Evolutionary conservation across 2,888 invertebrate genomes (phyloP), one percentile per base, ranked within the genome.

Genomic region (Xestia ashworthii): DNA sequence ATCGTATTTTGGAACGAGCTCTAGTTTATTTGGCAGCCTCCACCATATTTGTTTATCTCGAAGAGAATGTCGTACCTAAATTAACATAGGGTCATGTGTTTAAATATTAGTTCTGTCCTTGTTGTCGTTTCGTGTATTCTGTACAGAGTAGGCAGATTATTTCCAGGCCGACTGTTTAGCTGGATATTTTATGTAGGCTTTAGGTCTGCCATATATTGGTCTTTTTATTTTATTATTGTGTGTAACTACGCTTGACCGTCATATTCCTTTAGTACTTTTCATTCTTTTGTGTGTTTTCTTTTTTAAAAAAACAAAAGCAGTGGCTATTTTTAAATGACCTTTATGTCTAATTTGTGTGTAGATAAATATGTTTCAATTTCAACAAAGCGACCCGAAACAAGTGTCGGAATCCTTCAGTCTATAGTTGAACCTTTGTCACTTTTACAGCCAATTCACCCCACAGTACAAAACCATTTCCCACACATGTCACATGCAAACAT

Each of bases 21-120:
- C 74, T 78, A 80, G 82, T 78, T 78, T 81, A 83, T 88, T 82
- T 80, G 82, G 80, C 80, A 77, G 71, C 60, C 62, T n/a, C 66
- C 53, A 53, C 75, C 77, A 77, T 78, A 71, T 87, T 82, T 89
- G 76, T 82, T 87, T 79, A 76, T 71, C 76, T 81, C 71, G 66
- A 70, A 64, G 76, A 69, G 55, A 64, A 83, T 78, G 68, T 79
- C 74, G 64, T 62, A n/a, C 74, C 68, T 79, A 87, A 75, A 87
- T 86, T 87, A 86, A 85, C 85, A 82, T 78, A 70, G 72, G 87
- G 76, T 76, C 85, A 82, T 82, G 78, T 78, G 73, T 74, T 71
- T 76, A 76, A 86, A 85, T 82, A 82, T 87, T 85, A 78, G 77
- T 76, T 79, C 48, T 53, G 69, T 58, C 65, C 77, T 75, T 75